phyloP scores from a whole-genome alignment of 2,113 vertebrate species.

The Ivindomyrus marchei region DNA sequence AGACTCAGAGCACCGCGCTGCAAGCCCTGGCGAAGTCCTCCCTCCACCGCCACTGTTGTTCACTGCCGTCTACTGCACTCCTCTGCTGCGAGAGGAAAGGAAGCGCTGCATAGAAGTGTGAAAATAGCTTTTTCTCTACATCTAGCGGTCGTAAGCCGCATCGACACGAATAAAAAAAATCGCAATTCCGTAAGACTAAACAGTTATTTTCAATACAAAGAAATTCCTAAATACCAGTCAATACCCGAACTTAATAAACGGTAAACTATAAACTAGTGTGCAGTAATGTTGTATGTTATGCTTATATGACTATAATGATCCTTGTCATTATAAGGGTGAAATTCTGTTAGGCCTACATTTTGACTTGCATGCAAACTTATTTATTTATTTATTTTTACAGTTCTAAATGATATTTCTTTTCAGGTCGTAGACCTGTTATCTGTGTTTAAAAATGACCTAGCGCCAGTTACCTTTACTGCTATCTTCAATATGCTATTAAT shows the following conservation, averaged over 20 bases:
- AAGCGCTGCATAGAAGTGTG: constrained; percentile 1
- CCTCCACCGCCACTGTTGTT: not conserved
- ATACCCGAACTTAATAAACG: not conserved
- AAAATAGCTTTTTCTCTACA: not conserved
- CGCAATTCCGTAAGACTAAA: not conserved
- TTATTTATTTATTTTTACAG: not conserved
- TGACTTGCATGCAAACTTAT: not conserved
- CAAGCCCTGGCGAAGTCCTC: not conserved
- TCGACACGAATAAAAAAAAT: not conserved
- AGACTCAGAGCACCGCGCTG: not conserved
- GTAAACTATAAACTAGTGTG: not conserved
- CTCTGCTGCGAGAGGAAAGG: not conserved
- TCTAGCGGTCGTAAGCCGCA: not conserved
- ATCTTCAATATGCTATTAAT: not conserved
- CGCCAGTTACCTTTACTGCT: not conserved
- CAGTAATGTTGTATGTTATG: not conserved
- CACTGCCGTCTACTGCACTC: not conserved
- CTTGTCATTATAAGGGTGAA: not conserved
- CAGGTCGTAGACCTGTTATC: not conserved
- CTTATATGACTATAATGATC: not conserved
- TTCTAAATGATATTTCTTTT: not conserved
- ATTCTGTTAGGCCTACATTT: not conserved
- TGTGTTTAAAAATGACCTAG: not conserved
- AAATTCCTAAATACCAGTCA: not conserved
- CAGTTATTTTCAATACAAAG: not conserved